Evolutionary conservation across 2,888 invertebrate species (phyloP), one percentile per base, ranked within the genome.

Genomic region (Drosophila paranaensis): DNA sequence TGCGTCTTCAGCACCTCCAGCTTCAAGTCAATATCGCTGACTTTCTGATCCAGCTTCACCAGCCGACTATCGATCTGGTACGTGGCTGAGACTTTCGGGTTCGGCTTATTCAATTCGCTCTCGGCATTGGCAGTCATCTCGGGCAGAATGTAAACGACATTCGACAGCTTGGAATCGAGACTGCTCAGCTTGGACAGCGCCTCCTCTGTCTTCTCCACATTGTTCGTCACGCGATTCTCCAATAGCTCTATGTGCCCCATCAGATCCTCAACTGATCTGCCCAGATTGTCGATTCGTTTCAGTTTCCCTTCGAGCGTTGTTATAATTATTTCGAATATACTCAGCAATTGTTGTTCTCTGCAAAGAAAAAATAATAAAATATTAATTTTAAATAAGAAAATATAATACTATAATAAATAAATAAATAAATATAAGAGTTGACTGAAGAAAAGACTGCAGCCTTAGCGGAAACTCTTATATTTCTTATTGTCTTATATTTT

Each of bases 251-350:
- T 96, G 89, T 97, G 94, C 80, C 97, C 94, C 96, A 97, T 97
- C 66, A 97, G 93, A 90, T 97, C 96, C 90, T 97, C 97, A 2
- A 97, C 96, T 0, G 97, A 97, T 92, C 96, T 96, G 92, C 97
- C 97, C 65, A 97, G 93, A 91, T 97, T 97, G 90, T 97, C 97
- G 90, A 97, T 97, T 81, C 97, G 94, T 91, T 97, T 97, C 14
- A 97, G 93, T 93, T 97, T 97, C 6, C 97, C 96, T 92, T 97
- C 97, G 83, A 97, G 93, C 33, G 97, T 97, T 83, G 97, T 96
- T 68, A 97, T 97, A 81, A 98, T 97, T 61, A 97, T 97, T 93
- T 97, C 97, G 93, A 97, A 97, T 62, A 97, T 96, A 92, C 96
- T 96, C 93, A 97, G 96, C 75, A 97, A 94, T 92, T 97, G 97